These are phyloP conservation scores for Cetonia aurata DNA, from an alignment of 2,888 invertebrate species.

Conservation along the genomic window DNA sequence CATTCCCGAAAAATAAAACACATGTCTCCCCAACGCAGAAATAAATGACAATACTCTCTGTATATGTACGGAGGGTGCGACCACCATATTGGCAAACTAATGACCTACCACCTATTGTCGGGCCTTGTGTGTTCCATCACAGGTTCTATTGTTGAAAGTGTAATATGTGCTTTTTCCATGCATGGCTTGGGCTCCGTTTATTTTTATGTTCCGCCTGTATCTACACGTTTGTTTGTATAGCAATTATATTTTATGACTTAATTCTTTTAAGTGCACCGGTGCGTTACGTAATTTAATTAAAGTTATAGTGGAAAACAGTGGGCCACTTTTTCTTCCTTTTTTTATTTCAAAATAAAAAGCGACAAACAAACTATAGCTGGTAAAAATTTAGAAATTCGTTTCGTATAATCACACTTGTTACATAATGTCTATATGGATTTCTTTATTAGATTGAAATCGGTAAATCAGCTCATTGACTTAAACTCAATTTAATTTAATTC, in stretches of 20 bases:
- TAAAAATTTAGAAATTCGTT: no score
- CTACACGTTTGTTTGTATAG: slow-evolving; percentile 51
- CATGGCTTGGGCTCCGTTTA: slow-evolving; percentile 55
- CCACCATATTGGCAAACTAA: slow-evolving; percentile 56
- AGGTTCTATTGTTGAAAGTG: slow-evolving; percentile 55
- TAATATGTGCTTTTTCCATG: slow-evolving; percentile 54
- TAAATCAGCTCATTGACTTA: no score
- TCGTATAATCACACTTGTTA: no score
- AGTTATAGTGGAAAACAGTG: slow-evolving; percentile 34
- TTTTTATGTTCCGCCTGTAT: slow-evolving; percentile 46
- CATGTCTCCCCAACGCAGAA: slow-evolving; percentile 42
- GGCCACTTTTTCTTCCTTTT: slow-evolving; percentile 23
- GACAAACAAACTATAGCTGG: no score
- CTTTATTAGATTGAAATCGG: no score
- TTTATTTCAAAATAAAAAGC: no score
- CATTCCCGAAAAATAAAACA: slow-evolving; percentile 42
- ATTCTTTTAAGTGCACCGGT: slow-evolving; percentile 56
- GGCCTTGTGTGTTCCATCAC: slow-evolving; percentile 52
- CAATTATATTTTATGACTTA: slow-evolving; percentile 59
- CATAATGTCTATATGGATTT: no score
- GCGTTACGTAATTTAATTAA: slow-evolving; percentile 57
- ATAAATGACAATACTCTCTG: slow-evolving; percentile 47
- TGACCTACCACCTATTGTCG: slow-evolving; percentile 57
- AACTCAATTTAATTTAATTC: no score
- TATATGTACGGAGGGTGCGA: slow-evolving; percentile 48